Conservation (phyloP, 2,888 invertebrate genomes). For the Tuberolachnus salignus region DNA sequence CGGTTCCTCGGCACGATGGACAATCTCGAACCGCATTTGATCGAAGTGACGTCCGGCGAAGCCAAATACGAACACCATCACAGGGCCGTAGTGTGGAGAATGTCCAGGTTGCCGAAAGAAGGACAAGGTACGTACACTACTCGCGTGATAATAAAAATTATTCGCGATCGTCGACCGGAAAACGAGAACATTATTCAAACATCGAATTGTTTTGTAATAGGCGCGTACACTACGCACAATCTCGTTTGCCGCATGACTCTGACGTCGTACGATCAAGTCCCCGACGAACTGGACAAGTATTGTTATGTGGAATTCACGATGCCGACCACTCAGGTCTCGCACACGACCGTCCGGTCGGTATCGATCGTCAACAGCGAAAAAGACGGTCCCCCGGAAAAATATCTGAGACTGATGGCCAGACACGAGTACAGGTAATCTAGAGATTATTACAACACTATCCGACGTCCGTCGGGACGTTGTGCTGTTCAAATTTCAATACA, state of each 20-base stretch:
- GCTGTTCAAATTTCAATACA: background rate
- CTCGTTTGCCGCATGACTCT: slow-evolving; percentile 92
- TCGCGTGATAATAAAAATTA: no score
- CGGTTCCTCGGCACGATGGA: slow-evolving; percentile 90
- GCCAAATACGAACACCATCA: slow-evolving; percentile 99
- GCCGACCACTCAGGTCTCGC: slow-evolving; percentile 93
- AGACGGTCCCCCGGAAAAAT: slow-evolving; percentile 95
- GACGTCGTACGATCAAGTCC: slow-evolving; percentile 96
- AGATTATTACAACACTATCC: no score
- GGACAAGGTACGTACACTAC: slow-evolving; percentile 95
- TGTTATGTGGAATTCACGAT: slow-evolving; percentile 96
- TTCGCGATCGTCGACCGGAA: background rate
- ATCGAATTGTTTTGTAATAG: slow-evolving; percentile 65
- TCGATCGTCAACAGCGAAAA: slow-evolving; percentile 84
- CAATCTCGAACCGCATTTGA: slow-evolving; percentile 85
- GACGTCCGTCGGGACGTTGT: no score
- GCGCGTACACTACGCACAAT: slow-evolving; percentile 97
- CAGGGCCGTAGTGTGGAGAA: slow-evolving; percentile 96
- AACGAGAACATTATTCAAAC: background rate
- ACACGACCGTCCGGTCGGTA: slow-evolving; percentile 94
- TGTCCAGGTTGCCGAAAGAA: slow-evolving; percentile 95
- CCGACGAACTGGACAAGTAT: slow-evolving; percentile 86
- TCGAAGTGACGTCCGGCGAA: slow-evolving; percentile 94
- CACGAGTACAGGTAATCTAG: slow-evolving; percentile 85
- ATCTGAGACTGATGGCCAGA: slow-evolving; percentile 92